Conservation (phyloP, 1,140 invertebrate genomes). For the Adoxophyes honmai region DNA sequence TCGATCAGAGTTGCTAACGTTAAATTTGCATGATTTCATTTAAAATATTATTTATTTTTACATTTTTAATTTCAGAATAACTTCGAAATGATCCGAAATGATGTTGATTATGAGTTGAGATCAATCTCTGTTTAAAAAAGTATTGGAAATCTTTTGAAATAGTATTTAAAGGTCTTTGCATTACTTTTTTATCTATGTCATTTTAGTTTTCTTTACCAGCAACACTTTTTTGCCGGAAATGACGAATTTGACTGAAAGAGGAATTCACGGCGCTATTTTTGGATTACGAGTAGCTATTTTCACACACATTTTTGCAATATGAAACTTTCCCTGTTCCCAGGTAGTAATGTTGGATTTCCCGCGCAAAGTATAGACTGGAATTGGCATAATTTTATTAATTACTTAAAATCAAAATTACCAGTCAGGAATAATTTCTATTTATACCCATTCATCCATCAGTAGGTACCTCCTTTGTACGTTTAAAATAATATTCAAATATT, state of each 20-base stretch:
- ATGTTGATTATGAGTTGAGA: no score
- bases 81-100: no score
- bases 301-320: conserved; percentile 70
- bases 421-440: no score
- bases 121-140: no score
- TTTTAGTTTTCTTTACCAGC: conserved; percentile 26
- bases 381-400: no score
- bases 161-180: background rate
- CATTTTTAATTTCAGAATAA: no score
- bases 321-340: conserved; percentile 50
- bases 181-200: background rate
- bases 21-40: background rate
- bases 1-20: conserved; percentile 47
- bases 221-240: conserved; percentile 53
- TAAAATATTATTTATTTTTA: conserved; percentile 3
- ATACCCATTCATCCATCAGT: no score
- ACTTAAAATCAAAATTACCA: no score
- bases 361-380: background rate
- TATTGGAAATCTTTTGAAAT: no score
- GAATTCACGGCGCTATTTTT: conserved; percentile 66
- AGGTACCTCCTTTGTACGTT: no score
- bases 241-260: conserved; percentile 42
- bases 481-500: no score
- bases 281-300: conserved; percentile 66
- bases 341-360: background rate